A percentile compares a stretch with the other conserved stretches of the same genome.
These are phyloP conservation scores for Bombus huntii DNA, from an alignment of 1,140 invertebrate species.

Conservation along the genomic window DNA sequence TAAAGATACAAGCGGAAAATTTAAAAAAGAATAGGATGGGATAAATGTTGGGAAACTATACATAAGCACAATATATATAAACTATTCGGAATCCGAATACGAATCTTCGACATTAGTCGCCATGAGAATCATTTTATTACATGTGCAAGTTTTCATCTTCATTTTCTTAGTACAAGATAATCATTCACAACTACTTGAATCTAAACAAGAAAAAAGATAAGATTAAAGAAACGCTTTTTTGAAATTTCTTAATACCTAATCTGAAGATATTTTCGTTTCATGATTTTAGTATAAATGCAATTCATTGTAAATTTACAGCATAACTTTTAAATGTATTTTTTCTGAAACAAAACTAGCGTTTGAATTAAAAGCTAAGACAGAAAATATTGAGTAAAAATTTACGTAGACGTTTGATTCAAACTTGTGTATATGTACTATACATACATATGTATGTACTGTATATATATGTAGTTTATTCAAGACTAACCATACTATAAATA, in stretches of 20 bases:
- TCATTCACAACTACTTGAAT: not conserved
- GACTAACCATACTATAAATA: not conserved
- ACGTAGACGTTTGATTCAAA: not conserved
- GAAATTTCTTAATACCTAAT: not conserved
- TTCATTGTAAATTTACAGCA: too few relatives aligned
- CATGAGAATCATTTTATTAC: constrained; percentile 14
- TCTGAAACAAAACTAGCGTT: not conserved
- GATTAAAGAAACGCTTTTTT: not conserved
- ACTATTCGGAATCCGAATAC: constrained; percentile 60
- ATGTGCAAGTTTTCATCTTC: constrained; percentile 1
- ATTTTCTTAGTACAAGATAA: constrained; percentile 12
- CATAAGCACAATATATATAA: constrained; percentile 46
- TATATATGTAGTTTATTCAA: not conserved
- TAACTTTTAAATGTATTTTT: not conserved
- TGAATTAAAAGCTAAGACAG: not conserved
- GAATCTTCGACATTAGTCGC: constrained; percentile 57
- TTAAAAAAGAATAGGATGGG: not conserved
- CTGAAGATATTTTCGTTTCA: not conserved
- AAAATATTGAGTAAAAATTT: not conserved
- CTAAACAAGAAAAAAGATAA: not conserved
- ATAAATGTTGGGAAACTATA: constrained; percentile 31
- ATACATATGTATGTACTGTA: not conserved
- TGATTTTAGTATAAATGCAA: not conserved
- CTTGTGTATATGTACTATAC: not conserved
- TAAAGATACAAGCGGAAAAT: not conserved